Evolutionary conservation across 1,140 invertebrate genomes (phyloP).

Genomic region (Acromyrmex heyeri): DNA sequence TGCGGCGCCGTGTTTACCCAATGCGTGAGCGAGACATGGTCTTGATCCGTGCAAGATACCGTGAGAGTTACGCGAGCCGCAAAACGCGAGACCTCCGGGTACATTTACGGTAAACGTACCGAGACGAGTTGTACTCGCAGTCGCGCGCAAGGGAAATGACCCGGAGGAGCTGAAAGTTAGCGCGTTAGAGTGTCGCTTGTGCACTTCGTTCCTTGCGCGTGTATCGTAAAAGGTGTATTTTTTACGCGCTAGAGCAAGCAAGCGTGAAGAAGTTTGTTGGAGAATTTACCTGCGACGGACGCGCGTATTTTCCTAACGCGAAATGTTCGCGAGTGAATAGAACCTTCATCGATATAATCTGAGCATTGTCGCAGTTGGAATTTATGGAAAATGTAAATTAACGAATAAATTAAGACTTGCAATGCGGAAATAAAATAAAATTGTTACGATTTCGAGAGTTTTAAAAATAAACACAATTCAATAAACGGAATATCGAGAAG

Average conservation of each 20-base stretch:
- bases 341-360: background rate
- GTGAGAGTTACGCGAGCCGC: slow-evolving; percentile 58
- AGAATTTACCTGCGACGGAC: slow-evolving; percentile 6
- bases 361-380: background rate
- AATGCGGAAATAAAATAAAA: background rate
- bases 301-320: background rate
- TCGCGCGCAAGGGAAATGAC: slow-evolving; percentile 29
- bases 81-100: slow-evolving; percentile 47
- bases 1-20: background rate
- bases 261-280: slow-evolving; percentile 1
- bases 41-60: slow-evolving; percentile 47
- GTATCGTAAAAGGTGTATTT: slow-evolving; percentile 15
- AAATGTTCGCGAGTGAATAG: background rate
- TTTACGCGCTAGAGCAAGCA: slow-evolving; percentile 25
- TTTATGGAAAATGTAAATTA: slow-evolving; percentile 35
- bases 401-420: background rate
- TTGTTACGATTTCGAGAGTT: background rate
- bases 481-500: background rate
- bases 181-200: slow-evolving; percentile 36
- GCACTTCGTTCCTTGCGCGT: slow-evolving; percentile 15
- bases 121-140: slow-evolving; percentile 28
- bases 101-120: slow-evolving; percentile 40
- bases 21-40: slow-evolving; percentile 51
- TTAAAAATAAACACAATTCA: background rate
- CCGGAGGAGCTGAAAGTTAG: slow-evolving; percentile 45